Percentiles rank a stretch among this genome's conserved stretches.
Evolutionary conservation across 2,113 vertebrate genomes (phyloP).

Genomic region (Plecotus auritus): DNA sequence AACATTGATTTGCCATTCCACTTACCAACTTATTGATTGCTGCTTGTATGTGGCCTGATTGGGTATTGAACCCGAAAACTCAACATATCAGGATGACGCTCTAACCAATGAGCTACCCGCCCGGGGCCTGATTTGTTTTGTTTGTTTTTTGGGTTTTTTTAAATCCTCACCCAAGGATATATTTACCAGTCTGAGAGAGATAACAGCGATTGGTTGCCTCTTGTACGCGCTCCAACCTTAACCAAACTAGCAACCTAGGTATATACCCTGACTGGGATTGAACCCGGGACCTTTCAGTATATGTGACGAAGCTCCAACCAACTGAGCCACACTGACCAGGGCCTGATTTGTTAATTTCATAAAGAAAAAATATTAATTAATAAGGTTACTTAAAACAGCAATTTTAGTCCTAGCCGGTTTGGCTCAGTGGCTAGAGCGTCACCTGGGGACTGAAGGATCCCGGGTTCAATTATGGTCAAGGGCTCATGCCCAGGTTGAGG

Average conservation of each 20-base stretch:
- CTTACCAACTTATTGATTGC: neutral
- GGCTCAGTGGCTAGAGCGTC: too few species aligned
- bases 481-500: too few species aligned
- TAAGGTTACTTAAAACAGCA: neutral
- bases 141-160: neutral
- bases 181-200: neutral
- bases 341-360: neutral
- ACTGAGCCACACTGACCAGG: neutral
- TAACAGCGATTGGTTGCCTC: neutral
- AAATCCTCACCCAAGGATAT: neutral
- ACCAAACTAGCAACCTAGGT: neutral
- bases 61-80: neutral
- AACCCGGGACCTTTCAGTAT: neutral
- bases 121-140: neutral
- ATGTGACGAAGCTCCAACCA: neutral
- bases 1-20: neutral
- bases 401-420: neutral
- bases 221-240: neutral
- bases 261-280: neutral
- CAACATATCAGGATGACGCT: too few species aligned
- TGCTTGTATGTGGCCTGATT: neutral
- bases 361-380: constrained; percentile 4
- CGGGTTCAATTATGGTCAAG: too few species aligned
- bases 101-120: neutral
- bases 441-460: too few species aligned